phyloP scores from a whole-genome alignment of 1,140 invertebrate genomes.

The Prorops nasuta region DNA sequence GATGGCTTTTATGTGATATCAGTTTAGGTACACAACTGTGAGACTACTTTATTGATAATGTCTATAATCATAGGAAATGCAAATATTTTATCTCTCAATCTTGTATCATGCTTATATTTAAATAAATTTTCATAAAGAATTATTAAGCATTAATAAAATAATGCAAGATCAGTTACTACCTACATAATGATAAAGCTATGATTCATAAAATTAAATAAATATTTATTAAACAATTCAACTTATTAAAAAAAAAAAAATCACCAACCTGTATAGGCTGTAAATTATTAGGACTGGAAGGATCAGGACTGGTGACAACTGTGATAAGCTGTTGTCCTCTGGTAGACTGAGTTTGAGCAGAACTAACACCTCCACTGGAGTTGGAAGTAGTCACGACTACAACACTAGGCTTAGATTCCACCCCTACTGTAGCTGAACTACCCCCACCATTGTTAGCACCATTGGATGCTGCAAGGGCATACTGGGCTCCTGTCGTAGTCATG shows the following conservation, averaged over 20 bases:
- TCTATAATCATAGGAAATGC: too few relatives aligned
- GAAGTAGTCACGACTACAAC: slow-evolving; percentile 53
- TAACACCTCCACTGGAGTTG: slow-evolving; percentile 46
- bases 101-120: too few relatives aligned
- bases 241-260: slow-evolving; percentile 10
- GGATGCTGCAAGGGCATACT: slow-evolving; percentile 54
- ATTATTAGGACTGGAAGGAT: slow-evolving; percentile 52
- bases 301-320: slow-evolving; percentile 51
- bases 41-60: not conserved
- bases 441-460: slow-evolving; percentile 48
- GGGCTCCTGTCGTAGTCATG: slow-evolving; percentile 57
- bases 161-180: too few relatives aligned
- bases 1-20: slow-evolving; percentile 25
- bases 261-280: slow-evolving; percentile 53
- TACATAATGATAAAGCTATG: too few relatives aligned
- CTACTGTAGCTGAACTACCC: slow-evolving; percentile 43
- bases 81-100: not conserved
- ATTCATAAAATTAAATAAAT: too few relatives aligned
- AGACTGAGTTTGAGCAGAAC: slow-evolving; percentile 45
- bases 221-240: too few relatives aligned
- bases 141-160: too few relatives aligned
- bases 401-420: slow-evolving; percentile 49
- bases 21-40: slow-evolving; percentile 9
- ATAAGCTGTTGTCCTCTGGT: slow-evolving; percentile 50
- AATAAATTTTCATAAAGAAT: not conserved